phyloP scores from a whole-genome alignment of 2,113 vertebrate genomes.

The Cisticola juncidis region DNA sequence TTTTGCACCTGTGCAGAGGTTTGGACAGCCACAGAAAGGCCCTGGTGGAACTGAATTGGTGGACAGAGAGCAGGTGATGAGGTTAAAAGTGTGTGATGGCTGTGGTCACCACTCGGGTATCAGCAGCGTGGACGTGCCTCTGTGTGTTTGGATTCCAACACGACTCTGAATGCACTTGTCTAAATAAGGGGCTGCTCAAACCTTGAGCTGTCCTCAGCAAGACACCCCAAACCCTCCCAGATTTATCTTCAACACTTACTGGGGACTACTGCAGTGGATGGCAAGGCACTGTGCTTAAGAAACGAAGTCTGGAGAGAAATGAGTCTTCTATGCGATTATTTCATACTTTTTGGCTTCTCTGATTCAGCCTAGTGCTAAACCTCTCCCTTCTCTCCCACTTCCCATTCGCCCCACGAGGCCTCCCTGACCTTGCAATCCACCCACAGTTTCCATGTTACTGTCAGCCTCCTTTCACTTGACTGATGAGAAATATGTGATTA shows the following conservation, averaged over 20 bases:
- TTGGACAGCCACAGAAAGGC: background rate
- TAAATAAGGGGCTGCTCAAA: background rate
- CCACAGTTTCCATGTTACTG: conserved; percentile 36
- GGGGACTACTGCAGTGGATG: background rate
- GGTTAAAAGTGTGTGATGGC: background rate
- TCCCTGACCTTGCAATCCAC: background rate
- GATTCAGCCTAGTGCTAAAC: background rate
- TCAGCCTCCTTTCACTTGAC: conserved; percentile 40
- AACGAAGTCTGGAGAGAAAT: background rate
- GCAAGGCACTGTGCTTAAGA: background rate
- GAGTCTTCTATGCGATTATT: background rate
- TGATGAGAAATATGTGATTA: conserved; percentile 55
- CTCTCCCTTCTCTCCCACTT: conserved; percentile 22
- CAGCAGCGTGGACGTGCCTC: background rate
- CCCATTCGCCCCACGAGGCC: conserved; percentile 11
- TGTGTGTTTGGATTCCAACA: background rate
- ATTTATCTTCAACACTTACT: background rate
- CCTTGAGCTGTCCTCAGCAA: background rate
- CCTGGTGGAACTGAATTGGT: background rate
- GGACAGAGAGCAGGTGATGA: background rate
- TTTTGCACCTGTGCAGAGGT: background rate
- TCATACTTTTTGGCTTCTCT: background rate
- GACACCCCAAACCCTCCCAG: background rate
- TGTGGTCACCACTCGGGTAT: background rate
- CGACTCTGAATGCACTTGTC: fast-evolving